Evolutionary conservation across 2,113 vertebrate genomes (phyloP).

Genomic region (Petaurus breviceps): DNA sequence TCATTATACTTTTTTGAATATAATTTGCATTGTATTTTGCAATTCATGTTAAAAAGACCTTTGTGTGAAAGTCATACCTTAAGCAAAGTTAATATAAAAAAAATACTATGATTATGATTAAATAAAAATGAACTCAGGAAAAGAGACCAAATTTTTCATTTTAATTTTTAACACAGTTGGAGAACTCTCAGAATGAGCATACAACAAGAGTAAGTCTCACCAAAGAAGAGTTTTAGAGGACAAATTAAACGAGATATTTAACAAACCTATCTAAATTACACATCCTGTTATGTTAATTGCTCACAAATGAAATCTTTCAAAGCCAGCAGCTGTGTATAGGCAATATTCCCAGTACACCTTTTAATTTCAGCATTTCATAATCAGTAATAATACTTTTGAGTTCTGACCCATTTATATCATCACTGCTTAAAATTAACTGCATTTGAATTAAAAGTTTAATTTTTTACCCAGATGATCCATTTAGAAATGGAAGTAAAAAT

Average conservation of each 20-base stretch:
- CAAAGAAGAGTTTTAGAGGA: background rate
- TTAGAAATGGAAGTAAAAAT: background rate
- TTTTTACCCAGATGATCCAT: conserved; percentile 1
- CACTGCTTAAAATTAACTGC: background rate
- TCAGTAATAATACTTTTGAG: background rate
- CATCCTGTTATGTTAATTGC: background rate
- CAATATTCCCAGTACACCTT: background rate
- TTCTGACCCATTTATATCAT: background rate
- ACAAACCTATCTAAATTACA: background rate
- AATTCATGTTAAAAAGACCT: background rate
- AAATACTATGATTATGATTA: background rate
- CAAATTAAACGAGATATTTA: conserved; percentile 4
- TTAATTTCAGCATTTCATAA: background rate
- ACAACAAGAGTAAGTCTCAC: background rate
- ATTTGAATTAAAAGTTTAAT: background rate
- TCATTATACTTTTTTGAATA: background rate
- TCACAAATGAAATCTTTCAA: background rate
- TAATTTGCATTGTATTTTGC: background rate
- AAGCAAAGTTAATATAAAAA: background rate
- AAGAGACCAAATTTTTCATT: background rate
- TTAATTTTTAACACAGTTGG: conserved; percentile 6
- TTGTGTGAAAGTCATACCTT: background rate
- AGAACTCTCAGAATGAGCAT: background rate
- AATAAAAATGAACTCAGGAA: background rate
- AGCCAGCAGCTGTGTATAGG: background rate